Base-by-base conservation (phyloP, 2,113 vertebrate species). In the Campylomormyrus numenius region DNA sequence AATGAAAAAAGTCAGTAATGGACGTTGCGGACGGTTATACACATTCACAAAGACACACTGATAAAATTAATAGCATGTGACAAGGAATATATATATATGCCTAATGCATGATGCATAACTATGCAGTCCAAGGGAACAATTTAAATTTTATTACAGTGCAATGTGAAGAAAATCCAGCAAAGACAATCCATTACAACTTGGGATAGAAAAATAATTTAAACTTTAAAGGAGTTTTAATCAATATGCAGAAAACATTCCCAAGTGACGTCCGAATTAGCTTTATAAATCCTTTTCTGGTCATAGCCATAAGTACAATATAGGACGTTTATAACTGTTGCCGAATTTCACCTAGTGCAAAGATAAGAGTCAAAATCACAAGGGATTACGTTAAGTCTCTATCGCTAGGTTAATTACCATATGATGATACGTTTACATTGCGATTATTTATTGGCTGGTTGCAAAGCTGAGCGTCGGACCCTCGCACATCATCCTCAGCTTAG, bases 151-250 rank as follows among this genome's bases (percentile, higher is more conserved):
- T 39, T 86, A 86, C 84, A 86, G 24, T 86, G 46, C 84, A 86
- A 48, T 46, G 45, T 15, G 11, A 46, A 89, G 88, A 91, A 80
- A 74, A 90, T 89, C 74, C 13, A 80, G 70, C 70, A 39, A 39
- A 39, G 45, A 31, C 62, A 89, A 80, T 74, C 85, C 66, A 89
- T 17, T 31, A 77, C 46, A 88, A 93, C 90, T 90, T 89, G 86
- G n/a, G 62, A 31, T 15, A 70, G 62, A 56, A 88, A 88, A 90
- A 74, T 50, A 62, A 85, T 39, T 45, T 21, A 84, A 74, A 91
- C 90, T 90, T 91, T 88, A 91, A 89, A 91, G 88, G 87, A 42
- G 5, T 46, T 15, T 42, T 24, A 48, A 56, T 53, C 88, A 56
- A 90, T 88, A 88, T 83, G 53, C 31, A 88, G 35, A 70, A 88